Evolutionary conservation across 2,797 vertebrate genomes (phyloP).

Genomic region (Novumbra hubbsi): DNA sequence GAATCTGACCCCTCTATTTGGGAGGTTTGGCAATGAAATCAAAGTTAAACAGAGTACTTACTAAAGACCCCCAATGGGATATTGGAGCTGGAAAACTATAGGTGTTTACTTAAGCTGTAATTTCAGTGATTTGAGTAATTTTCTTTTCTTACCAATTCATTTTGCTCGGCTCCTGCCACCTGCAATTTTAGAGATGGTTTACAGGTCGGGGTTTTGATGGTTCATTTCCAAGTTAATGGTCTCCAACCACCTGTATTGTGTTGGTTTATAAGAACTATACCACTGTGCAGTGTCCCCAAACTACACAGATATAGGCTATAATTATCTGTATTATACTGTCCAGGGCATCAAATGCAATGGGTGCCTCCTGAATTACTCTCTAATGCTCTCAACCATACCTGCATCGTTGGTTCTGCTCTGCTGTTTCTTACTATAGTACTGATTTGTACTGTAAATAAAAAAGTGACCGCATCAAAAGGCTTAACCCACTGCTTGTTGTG

Average conservation of each 20-base stretch:
- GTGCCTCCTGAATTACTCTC: too few species aligned
- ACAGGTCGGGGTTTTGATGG: background rate
- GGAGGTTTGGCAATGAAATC: constrained; percentile 29
- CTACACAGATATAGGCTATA: background rate
- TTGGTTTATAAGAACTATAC: background rate
- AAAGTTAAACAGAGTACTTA: constrained; percentile 32
- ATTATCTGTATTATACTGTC: background rate
- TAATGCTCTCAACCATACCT: background rate
- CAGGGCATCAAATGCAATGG: too few species aligned
- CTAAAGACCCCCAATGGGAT: constrained; percentile 15
- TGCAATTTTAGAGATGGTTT: background rate
- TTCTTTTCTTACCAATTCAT: constrained; percentile 11
- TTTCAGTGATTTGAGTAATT: constrained; percentile 26
- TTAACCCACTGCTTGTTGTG: background rate
- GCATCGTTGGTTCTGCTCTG: background rate
- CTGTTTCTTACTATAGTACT: background rate
- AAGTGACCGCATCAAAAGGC: background rate
- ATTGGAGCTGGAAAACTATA: constrained; percentile 23
- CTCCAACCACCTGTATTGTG: constrained; percentile 2
- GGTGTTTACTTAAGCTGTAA: constrained; percentile 35
- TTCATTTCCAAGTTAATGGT: background rate
- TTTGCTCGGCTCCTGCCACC: constrained; percentile 5
- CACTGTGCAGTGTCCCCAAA: background rate
- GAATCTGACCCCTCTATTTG: constrained; percentile 27
- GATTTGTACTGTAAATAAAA: background rate